Evolutionary conservation across 2,797 vertebrate species (phyloP).

Genomic region (Brachyrhaphis roseni): DNA sequence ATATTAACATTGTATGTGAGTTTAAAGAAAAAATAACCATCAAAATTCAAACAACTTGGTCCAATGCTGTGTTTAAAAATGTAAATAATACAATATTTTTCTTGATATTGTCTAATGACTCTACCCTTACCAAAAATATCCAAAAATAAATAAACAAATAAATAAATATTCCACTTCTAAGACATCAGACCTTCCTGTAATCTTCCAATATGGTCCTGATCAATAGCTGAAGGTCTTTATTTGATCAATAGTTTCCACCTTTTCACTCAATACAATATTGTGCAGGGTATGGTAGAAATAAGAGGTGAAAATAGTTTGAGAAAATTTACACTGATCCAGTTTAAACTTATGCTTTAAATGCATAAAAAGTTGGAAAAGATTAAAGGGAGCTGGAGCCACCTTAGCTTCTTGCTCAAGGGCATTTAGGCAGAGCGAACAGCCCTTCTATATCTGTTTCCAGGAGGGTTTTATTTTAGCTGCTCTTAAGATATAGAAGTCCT

Average conservation of each 20-base stretch:
- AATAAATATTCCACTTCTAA: not conserved
- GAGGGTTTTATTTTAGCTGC: not conserved
- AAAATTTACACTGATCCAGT: too few species aligned
- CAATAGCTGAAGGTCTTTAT: not conserved
- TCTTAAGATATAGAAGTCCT: not conserved
- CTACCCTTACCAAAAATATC: not conserved
- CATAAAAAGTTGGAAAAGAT: not conserved
- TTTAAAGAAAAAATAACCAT: not conserved
- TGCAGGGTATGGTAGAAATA: not conserved
- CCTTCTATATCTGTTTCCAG: not conserved
- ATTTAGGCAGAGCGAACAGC: conserved; percentile 1
- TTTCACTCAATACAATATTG: not conserved
- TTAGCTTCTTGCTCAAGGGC: conserved; percentile 4
- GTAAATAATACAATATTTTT: not conserved
- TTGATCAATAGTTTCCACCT: not conserved
- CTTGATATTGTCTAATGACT: not conserved
- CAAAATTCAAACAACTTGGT: not conserved
- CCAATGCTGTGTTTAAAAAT: too few species aligned
- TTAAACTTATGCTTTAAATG: not conserved
- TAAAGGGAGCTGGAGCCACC: conserved; percentile 8
- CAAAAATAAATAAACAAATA: not conserved
- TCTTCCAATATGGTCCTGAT: not conserved
- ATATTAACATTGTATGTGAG: not conserved
- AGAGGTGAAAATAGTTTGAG: not conserved
- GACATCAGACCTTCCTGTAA: not conserved